These are phyloP conservation scores for Auanema sp. DNA, from an alignment of 2,888 invertebrate species.

Conservation along the genomic window DNA sequence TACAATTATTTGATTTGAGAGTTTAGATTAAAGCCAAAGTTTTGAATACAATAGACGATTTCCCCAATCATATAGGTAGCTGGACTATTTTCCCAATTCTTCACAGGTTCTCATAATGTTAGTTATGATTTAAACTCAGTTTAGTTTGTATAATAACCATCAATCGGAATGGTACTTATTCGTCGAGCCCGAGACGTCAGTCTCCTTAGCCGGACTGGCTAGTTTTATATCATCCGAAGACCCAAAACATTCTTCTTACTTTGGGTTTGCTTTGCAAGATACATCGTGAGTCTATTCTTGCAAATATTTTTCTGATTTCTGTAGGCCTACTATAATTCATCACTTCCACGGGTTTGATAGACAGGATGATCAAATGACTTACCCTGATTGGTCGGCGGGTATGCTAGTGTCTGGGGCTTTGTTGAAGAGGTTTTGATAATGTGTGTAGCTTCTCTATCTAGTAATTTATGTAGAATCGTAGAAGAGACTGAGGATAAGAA, in stretches of 20 bases:
- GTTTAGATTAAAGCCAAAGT: too few relatives aligned
- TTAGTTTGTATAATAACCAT: background rate
- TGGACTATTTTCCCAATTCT: too few relatives aligned
- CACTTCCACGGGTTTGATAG: constrained; percentile 71
- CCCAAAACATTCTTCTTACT: constrained; percentile 13
- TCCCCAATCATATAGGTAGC: too few relatives aligned
- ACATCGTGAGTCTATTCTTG: constrained; percentile 68
- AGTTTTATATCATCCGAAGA: constrained; percentile 8
- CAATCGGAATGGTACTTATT: constrained; percentile 19
- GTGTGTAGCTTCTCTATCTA: constrained; percentile 1
- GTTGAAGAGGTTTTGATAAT: constrained; percentile 6
- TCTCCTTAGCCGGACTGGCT: constrained; percentile 7
- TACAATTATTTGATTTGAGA: too few relatives aligned
- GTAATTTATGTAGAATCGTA: constrained; percentile 12
- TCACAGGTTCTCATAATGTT: too few relatives aligned
- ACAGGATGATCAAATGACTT: constrained; percentile 72
- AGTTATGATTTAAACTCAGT: background rate
- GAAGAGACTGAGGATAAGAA: background rate
- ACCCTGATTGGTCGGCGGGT: constrained; percentile 81
- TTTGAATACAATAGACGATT: too few relatives aligned
- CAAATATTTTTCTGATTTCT: background rate
- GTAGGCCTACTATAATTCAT: constrained; percentile 85
- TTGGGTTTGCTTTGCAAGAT: constrained; percentile 44
- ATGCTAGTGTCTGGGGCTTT: constrained; percentile 16
- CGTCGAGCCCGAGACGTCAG: constrained; percentile 19